Percentiles rank a stretch among this genome's conserved stretches.
Conservation (phyloP, 2,113 vertebrate species). For the Odobenus rosmarus region DNA sequence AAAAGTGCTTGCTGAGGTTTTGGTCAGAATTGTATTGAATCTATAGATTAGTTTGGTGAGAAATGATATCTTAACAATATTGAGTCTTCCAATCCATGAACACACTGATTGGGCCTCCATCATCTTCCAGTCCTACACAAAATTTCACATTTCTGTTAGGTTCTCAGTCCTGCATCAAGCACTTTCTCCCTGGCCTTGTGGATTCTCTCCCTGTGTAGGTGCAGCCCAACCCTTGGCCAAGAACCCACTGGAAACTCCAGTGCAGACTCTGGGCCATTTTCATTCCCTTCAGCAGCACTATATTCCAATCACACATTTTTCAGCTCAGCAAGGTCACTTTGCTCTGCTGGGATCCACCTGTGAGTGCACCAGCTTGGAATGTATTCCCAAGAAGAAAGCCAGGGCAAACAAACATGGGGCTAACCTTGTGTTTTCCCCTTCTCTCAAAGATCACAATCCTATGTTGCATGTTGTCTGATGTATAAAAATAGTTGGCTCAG, state of each 20-base stretch:
- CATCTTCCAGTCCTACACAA: neutral
- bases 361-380: neutral
- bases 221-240: neutral
- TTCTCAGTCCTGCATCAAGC: neutral
- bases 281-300: neutral
- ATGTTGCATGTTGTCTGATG: neutral
- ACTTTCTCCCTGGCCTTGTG: neutral
- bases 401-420: neutral
- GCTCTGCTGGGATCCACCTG: neutral
- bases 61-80: neutral
- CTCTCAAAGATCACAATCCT: neutral
- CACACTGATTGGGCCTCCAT: neutral
- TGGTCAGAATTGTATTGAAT: neutral
- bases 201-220: neutral
- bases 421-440: neutral
- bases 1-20: neutral
- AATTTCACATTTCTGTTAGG: neutral
- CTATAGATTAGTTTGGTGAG: neutral
- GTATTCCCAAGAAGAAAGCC: neutral
- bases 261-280: neutral
- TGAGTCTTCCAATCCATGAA: neutral
- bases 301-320: neutral
- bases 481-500: neutral
- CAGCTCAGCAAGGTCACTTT: neutral
- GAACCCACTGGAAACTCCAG: neutral